phyloP scores from a whole-genome alignment of 2,797 vertebrate species.

The Fundulus diaphanus region DNA sequence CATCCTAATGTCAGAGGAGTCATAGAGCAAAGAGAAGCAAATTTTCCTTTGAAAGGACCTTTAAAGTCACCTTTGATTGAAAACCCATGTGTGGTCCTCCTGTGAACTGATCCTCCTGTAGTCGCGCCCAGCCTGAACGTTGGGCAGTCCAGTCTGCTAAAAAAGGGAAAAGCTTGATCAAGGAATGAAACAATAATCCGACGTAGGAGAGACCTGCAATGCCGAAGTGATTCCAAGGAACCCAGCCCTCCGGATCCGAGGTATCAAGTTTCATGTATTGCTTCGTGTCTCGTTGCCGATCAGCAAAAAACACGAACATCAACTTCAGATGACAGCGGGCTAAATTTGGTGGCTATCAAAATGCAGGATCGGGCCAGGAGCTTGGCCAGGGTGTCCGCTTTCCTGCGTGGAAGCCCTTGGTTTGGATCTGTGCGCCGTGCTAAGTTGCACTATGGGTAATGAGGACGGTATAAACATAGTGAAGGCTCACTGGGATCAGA shows the following conservation, averaged over 20 bases:
- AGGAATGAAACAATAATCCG: slow-evolving; percentile 73
- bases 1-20: slow-evolving; percentile 32
- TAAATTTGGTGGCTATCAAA: slow-evolving; percentile 82
- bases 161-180: slow-evolving; percentile 77
- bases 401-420: slow-evolving; percentile 73
- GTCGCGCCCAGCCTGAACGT: slow-evolving; percentile 33
- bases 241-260: slow-evolving; percentile 70
- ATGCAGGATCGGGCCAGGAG: slow-evolving; percentile 63
- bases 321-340: slow-evolving; percentile 78
- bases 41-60: slow-evolving; percentile 19
- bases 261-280: slow-evolving; percentile 68
- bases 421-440: slow-evolving; percentile 36
- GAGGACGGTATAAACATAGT: slow-evolving; percentile 52
- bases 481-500: slow-evolving; percentile 40
- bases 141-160: slow-evolving; percentile 62
- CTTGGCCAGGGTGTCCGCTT: slow-evolving; percentile 64
- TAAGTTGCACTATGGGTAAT: slow-evolving; percentile 35
- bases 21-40: slow-evolving; percentile 17
- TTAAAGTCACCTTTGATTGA: slow-evolving; percentile 56
- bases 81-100: slow-evolving; percentile 49
- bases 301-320: slow-evolving; percentile 80
- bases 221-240: slow-evolving; percentile 71
- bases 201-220: slow-evolving; percentile 44
- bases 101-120: slow-evolving; percentile 57
- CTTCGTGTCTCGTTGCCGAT: slow-evolving; percentile 65